phyloP scores from a whole-genome alignment of 2,113 vertebrate species.

The Heterochromis multidens region DNA sequence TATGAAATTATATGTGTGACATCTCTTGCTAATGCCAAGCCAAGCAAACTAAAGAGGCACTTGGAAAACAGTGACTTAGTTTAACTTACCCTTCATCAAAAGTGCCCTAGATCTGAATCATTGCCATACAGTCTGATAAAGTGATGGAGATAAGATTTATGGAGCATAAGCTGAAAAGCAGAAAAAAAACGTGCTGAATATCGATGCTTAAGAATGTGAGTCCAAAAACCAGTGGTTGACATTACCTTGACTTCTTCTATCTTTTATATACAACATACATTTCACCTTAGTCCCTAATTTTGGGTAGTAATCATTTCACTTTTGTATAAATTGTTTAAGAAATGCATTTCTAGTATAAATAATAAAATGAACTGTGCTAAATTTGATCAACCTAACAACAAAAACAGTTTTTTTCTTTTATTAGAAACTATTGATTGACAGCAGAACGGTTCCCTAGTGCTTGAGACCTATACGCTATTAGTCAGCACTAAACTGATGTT shows the following conservation, averaged over 20 bases:
- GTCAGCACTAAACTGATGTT: not conserved
- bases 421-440: not conserved
- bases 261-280: not conserved
- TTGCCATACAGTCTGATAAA: too few species aligned
- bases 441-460: not conserved
- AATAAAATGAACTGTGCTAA: not conserved
- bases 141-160: too few species aligned
- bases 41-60: too few species aligned
- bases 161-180: not conserved
- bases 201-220: not conserved
- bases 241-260: not conserved
- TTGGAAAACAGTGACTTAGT: too few species aligned
- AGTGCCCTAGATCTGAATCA: too few species aligned
- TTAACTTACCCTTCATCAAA: too few species aligned
- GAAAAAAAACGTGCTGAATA: not conserved
- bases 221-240: not conserved
- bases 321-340: not conserved
- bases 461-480: not conserved
- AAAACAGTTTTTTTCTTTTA: too few species aligned
- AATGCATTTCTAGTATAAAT: not conserved
- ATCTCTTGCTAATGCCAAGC: too few species aligned
- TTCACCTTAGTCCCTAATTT: not conserved
- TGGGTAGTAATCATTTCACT: not conserved
- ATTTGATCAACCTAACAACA: not conserved
- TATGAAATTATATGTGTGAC: too few species aligned